Percentiles rank a stretch among this genome's conserved stretches.
These are phyloP conservation scores for Drosophila tristis DNA, from an alignment of 1,140 invertebrate genomes.

Conservation along the genomic window DNA sequence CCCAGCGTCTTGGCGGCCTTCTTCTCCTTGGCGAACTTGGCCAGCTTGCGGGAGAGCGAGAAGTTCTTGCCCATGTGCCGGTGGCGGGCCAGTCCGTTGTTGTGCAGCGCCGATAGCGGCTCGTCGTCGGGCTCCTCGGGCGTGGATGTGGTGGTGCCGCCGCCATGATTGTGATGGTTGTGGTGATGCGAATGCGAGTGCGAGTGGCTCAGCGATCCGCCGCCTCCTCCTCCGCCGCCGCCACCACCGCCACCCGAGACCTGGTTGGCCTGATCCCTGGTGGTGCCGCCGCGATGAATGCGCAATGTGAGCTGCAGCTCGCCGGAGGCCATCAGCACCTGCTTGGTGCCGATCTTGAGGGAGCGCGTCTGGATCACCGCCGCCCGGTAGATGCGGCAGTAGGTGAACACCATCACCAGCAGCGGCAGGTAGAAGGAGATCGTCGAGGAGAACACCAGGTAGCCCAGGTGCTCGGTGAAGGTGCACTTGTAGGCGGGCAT, in stretches of 20 bases:
- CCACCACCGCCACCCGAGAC: conserved; percentile 65
- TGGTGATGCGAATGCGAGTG: conserved; percentile 76
- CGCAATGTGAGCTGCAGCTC: conserved; percentile 93
- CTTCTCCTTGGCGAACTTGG: conserved; percentile 97
- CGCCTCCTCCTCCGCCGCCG: conserved; percentile 45
- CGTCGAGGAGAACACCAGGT: conserved; percentile 96
- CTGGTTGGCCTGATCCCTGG: conserved; percentile 85
- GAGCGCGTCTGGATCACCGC: conserved; percentile 96
- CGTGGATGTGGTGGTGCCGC: conserved; percentile 86
- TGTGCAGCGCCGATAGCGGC: conserved; percentile 89
- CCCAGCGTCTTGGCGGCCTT: conserved; percentile 97
- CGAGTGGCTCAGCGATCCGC: conserved; percentile 70
- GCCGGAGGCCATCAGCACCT: conserved; percentile 92
- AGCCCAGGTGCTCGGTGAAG: conserved; percentile 96
- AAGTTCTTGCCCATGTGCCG: conserved; percentile 90
- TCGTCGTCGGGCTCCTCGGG: conserved; percentile 89
- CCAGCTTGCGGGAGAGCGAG: conserved; percentile 94
- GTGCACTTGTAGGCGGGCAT: conserved; percentile 93
- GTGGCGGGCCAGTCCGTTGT: conserved; percentile 88
- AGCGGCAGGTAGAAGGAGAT: conserved; percentile 99
- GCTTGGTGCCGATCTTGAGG: conserved; percentile 94
- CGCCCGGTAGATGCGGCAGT: conserved; percentile 97
- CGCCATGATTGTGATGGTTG: conserved; percentile 74
- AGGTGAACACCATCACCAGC: conserved; percentile 99
- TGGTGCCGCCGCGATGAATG: conserved; percentile 94